Percentiles rank a stretch among this genome's conserved stretches.
Conservation (phyloP, 2,888 invertebrate genomes). For the Euplagia quadripunctaria region DNA sequence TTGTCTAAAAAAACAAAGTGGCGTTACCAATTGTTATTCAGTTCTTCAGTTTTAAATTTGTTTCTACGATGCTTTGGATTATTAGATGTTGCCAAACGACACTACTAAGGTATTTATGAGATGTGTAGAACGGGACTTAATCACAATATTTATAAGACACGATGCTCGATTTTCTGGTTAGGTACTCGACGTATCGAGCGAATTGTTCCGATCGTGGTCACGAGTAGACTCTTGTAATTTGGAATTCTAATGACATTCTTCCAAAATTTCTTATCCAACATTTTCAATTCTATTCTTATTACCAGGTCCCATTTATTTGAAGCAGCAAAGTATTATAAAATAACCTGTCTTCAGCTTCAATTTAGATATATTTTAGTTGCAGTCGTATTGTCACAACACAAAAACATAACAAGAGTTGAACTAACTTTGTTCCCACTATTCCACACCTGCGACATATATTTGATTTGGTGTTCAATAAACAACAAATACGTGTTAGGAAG, state of each 20-base stretch:
- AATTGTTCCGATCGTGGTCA: no score
- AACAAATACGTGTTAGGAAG: constrained; percentile 22
- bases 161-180: no score
- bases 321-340: constrained; percentile 6
- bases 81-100: background rate
- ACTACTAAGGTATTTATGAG: background rate
- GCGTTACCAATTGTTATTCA: background rate
- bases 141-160: no score
- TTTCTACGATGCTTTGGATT: background rate
- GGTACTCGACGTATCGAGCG: no score
- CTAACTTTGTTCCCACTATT: constrained; percentile 30
- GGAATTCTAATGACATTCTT: no score
- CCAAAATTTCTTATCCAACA: no score
- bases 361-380: constrained; percentile 4
- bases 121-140: background rate
- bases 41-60: background rate
- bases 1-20: background rate
- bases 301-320: background rate
- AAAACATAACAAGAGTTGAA: constrained; percentile 20
- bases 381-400: constrained; percentile 25
- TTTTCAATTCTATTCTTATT: background rate
- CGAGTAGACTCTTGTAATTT: no score
- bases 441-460: constrained; percentile 43
- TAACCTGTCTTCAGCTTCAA: background rate
- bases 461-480: constrained; percentile 42